Percentiles rank a stretch among this genome's conserved stretches.
These are phyloP conservation scores for Takifugu ocellatus DNA, from an alignment of 2,797 vertebrate species.

Conservation along the genomic window DNA sequence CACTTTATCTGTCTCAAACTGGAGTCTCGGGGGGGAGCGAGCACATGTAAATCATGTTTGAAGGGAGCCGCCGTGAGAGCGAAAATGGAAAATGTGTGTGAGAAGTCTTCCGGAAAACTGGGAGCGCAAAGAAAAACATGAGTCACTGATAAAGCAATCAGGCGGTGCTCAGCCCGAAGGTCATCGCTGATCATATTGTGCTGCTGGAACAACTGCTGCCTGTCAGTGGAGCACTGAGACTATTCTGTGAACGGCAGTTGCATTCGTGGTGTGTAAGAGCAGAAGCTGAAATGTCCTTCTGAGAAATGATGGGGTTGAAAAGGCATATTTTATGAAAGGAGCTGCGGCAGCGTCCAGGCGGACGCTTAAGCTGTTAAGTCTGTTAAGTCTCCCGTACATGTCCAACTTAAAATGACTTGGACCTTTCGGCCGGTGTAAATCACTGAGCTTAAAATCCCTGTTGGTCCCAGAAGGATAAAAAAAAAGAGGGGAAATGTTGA, in stretches of 20 bases:
- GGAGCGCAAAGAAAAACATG: slow-evolving; percentile 10
- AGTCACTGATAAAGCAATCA: slow-evolving; percentile 29
- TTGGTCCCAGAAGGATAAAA: slow-evolving; percentile 28
- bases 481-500: slow-evolving; percentile 41
- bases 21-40: slow-evolving; percentile 9
- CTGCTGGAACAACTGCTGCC: slow-evolving; percentile 1
- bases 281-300: not conserved
- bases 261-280: not conserved
- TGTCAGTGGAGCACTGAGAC: not conserved
- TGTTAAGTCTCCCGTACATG: slow-evolving; percentile 25
- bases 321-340: slow-evolving; percentile 24
- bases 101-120: slow-evolving; percentile 2
- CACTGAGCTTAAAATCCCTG: slow-evolving; percentile 41
- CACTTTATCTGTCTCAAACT: slow-evolving; percentile 25
- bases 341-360: slow-evolving; percentile 20
- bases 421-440: slow-evolving; percentile 38
- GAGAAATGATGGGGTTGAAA: slow-evolving; percentile 20
- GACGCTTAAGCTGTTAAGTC: slow-evolving; percentile 29
- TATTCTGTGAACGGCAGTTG: not conserved
- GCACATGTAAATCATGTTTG: slow-evolving; percentile 21
- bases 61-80: not conserved
- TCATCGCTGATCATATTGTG: not conserved
- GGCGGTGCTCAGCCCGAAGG: not conserved
- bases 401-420: slow-evolving; percentile 46
- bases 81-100: slow-evolving; percentile 32